A percentile compares a stretch with the other conserved stretches of the same genome.
Evolutionary conservation across 2,797 vertebrate genomes (phyloP).

Genomic region (Phataginus tricuspis): DNA sequence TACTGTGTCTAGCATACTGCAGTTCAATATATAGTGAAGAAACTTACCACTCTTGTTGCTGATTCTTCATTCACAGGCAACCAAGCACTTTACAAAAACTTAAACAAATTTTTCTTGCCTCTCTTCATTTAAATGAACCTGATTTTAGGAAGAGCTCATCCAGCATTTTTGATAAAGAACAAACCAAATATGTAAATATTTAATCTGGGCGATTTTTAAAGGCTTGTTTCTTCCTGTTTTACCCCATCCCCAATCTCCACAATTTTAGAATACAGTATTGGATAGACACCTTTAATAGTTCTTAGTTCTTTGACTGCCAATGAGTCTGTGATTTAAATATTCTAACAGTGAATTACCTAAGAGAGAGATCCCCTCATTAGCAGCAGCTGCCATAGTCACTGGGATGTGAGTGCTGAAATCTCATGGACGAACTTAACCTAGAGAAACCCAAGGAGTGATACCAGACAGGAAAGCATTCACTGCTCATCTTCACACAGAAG

Average conservation of each 20-base stretch:
- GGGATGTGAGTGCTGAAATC: background rate
- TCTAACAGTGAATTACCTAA: background rate
- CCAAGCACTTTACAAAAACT: background rate
- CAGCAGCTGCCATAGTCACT: background rate
- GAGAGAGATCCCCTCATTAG: background rate
- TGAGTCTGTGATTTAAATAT: slow-evolving; percentile 35
- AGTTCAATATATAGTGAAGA: background rate
- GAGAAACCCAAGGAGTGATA: background rate
- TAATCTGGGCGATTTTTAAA: background rate
- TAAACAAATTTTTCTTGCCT: background rate
- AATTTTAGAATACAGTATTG: background rate
- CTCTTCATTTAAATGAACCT: background rate
- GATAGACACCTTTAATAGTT: background rate
- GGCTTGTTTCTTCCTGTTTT: background rate
- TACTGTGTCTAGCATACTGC: background rate
- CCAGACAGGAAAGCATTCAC: background rate
- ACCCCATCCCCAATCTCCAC: background rate
- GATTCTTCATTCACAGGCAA: slow-evolving; percentile 1
- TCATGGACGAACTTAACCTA: background rate
- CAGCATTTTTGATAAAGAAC: slow-evolving; percentile 33
- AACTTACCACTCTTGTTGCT: background rate
- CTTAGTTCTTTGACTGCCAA: slow-evolving; percentile 14
- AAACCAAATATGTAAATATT: slow-evolving; percentile 15
- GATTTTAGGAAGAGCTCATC: background rate
- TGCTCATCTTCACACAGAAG: background rate